phyloP scores from a whole-genome alignment of 2,888 invertebrate species.

The Morinoia aosen region DNA sequence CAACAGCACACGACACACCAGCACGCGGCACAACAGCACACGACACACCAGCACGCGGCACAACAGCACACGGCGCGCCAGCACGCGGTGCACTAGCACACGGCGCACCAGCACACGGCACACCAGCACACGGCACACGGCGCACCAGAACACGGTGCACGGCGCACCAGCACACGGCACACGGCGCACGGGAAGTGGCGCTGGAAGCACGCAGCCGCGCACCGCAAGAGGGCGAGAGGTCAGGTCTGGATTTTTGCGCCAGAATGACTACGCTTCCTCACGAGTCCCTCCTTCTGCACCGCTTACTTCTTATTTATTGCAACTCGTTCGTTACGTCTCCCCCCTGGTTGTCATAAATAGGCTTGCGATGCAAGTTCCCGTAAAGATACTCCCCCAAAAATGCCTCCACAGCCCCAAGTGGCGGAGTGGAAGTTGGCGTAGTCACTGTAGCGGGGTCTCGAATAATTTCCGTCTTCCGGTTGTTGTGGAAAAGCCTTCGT shows the following conservation, averaged over 20 bases:
- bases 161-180: not conserved
- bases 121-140: not conserved
- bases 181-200: not conserved
- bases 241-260: conserved; percentile 42
- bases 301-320: not conserved
- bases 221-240: conserved; percentile 41
- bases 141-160: not conserved
- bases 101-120: not conserved
- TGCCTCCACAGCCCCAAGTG: not conserved
- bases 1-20: not conserved
- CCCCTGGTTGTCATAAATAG: not conserved
- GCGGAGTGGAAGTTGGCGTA: not conserved
- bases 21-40: not conserved
- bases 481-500: conserved; percentile 47
- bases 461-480: conserved; percentile 47
- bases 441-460: conserved; percentile 23
- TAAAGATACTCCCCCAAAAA: not conserved
- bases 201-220: not conserved
- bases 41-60: not conserved
- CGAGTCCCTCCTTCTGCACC: not conserved
- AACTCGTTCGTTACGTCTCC: not conserved
- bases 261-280: conserved; percentile 44
- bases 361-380: not conserved
- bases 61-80: not conserved
- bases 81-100: not conserved